Conservation (phyloP, 2,113 vertebrate species). For the Pomatostomus ruficeps region DNA sequence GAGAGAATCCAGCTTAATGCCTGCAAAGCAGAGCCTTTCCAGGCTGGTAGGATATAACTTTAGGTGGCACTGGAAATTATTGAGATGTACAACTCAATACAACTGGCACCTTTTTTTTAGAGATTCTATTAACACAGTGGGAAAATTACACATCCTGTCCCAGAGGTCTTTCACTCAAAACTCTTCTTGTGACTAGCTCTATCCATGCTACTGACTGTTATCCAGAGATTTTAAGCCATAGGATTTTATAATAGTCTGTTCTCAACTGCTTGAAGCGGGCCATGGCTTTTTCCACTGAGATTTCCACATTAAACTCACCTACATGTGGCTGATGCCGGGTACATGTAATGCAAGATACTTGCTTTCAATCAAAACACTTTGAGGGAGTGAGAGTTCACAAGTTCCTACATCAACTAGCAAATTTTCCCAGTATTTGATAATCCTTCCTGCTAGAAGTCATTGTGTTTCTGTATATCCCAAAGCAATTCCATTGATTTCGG, state of each 20-base stretch:
- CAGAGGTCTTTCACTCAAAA: not conserved
- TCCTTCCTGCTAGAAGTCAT: not conserved
- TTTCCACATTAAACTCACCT: not conserved
- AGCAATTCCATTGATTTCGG: not conserved
- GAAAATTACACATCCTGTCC: not conserved
- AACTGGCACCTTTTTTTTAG: not conserved
- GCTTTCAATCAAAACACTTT: not conserved
- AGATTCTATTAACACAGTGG: not conserved
- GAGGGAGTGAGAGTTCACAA: not conserved
- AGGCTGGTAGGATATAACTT: not conserved
- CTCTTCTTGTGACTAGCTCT: not conserved
- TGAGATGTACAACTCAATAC: not conserved
- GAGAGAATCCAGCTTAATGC: not conserved
- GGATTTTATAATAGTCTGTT: not conserved
- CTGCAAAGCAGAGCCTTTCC: not conserved
- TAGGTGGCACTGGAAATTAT: not conserved
- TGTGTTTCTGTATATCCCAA: not conserved
- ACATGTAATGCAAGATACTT: not conserved
- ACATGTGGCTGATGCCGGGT: not conserved
- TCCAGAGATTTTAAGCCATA: not conserved
- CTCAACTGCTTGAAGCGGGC: not conserved
- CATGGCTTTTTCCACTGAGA: not conserved
- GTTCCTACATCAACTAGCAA: not conserved
- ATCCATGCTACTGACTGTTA: not conserved
- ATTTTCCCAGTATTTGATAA: not conserved